Evolutionary conservation across 2,888 invertebrate species (phyloP), one percentile per base, ranked within the genome.

Genomic region (Lasius fuliginosus): DNA sequence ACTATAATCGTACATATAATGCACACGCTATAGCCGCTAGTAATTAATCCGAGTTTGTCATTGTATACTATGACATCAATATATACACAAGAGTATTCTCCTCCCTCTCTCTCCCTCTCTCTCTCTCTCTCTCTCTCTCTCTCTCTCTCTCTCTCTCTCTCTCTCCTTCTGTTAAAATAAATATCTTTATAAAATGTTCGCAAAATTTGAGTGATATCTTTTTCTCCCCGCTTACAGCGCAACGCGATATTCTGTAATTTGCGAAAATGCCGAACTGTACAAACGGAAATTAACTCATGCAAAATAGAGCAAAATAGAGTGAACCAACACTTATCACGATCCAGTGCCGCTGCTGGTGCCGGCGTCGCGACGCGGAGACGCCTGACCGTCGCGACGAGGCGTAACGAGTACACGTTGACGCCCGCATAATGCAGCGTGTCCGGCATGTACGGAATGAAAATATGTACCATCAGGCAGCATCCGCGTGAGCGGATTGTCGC

Each of bases 351-450:
- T 67, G 68, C 56, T 46, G 67, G 30, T 68, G 62, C 56, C 60
- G 60, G 60, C 65, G 65, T 82, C 71, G 77, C 71, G 71, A 79
- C 83, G 81, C 71, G 11, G 53, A 42, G 85, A 83, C 74, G 85
- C 62, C 79, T 27, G 46, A 36, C 12, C 40, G 77, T 79, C 87
- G 83, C 68, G 84, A 81, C 81, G 40, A 62, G 68, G 23, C 71
- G 56, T 62, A 73, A 64, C 60, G 71, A 69, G 64, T 81, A 53
- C 79, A 62, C 68, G 81, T 77, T 77, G 75, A 71, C 81, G 84
- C 67, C 74, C 60, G 79, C 79, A 84, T 89, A 88, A 88, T 88
- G 85, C 67, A 42, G 62, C 65, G 33, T 58, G 83, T 81, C 83
- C 77, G n/a, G 30, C 58, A 27, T 69, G 58, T 60, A 12, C 36